phyloP scores from a whole-genome alignment of 2,888 invertebrate genomes.

The Trimorus sp. region DNA sequence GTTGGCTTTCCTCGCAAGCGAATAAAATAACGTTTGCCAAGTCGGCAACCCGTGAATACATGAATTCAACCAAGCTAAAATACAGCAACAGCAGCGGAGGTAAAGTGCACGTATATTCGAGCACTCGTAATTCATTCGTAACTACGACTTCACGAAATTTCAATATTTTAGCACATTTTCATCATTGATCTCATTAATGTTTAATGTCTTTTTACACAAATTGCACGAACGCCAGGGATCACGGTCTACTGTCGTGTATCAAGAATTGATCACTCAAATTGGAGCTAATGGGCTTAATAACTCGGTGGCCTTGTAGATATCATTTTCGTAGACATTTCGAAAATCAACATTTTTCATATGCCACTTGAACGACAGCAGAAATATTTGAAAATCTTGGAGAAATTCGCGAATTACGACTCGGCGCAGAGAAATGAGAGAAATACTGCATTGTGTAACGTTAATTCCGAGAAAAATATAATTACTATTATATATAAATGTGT shows the following conservation, averaged over 20 bases:
- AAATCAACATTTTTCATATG: no score
- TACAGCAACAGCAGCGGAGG: slow-evolving; percentile 66
- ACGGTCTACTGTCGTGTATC: slow-evolving; percentile 35
- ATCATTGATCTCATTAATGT: slow-evolving; percentile 62
- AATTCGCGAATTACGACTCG: no score
- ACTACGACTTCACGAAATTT: slow-evolving; percentile 62
- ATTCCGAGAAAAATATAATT: no score
- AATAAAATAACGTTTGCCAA: slow-evolving; percentile 68
- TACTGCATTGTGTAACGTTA: no score
- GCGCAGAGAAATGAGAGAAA: no score
- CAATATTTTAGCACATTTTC: slow-evolving; percentile 61
- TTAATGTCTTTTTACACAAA: slow-evolving; percentile 44
- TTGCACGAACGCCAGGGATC: slow-evolving; percentile 25
- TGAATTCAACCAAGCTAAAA: slow-evolving; percentile 67
- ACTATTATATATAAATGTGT: no score
- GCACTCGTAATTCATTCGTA: slow-evolving; percentile 67
- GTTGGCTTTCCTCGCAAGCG: slow-evolving; percentile 67
- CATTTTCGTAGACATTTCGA: no score
- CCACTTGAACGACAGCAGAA: no score
- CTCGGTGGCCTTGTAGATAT: no score
- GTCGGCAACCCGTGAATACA: slow-evolving; percentile 68
- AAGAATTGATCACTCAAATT: slow-evolving; percentile 9
- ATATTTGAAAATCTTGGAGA: no score
- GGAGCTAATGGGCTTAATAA: slow-evolving; percentile 9
- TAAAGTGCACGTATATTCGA: slow-evolving; percentile 65